A percentile compares a stretch with the other conserved stretches of the same genome.
Conservation (phyloP, 2,888 invertebrate genomes). For the Callinectes sapidus region DNA sequence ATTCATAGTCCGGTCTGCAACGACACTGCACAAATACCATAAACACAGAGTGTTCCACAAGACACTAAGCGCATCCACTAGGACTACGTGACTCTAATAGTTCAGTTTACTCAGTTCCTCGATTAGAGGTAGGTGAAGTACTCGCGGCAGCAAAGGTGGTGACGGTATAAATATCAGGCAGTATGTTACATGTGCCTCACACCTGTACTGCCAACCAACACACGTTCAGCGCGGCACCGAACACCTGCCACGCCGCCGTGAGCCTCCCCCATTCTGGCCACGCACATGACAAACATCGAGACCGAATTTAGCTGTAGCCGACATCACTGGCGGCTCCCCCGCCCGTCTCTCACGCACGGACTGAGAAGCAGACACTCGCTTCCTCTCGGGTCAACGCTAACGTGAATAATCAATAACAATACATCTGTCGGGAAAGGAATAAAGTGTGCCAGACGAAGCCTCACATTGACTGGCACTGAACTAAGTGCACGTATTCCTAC, state of each 20-base stretch:
- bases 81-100: not conserved
- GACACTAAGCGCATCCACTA: not conserved
- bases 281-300: constrained; percentile 17
- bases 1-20: not conserved
- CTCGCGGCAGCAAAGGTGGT: not conserved
- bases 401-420: constrained; percentile 34
- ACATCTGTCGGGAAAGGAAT: not conserved
- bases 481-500: constrained; percentile 28
- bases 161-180: constrained; percentile 30
- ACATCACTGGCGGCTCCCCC: constrained; percentile 18
- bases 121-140: not conserved
- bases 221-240: constrained; percentile 23
- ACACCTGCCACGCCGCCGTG: constrained; percentile 34
- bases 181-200: constrained; percentile 48
- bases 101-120: not conserved
- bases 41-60: constrained; percentile 38
- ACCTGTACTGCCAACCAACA: constrained; percentile 48
- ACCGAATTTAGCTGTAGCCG: not conserved
- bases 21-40: constrained; percentile 41
- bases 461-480: not conserved
- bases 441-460: not conserved
- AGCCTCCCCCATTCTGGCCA: not conserved
- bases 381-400: constrained; percentile 22
- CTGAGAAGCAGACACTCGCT: constrained; percentile 31
- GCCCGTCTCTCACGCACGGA: constrained; percentile 18